Conservation (phyloP, 2,797 vertebrate genomes). For the Hylomyscus alleni region DNA sequence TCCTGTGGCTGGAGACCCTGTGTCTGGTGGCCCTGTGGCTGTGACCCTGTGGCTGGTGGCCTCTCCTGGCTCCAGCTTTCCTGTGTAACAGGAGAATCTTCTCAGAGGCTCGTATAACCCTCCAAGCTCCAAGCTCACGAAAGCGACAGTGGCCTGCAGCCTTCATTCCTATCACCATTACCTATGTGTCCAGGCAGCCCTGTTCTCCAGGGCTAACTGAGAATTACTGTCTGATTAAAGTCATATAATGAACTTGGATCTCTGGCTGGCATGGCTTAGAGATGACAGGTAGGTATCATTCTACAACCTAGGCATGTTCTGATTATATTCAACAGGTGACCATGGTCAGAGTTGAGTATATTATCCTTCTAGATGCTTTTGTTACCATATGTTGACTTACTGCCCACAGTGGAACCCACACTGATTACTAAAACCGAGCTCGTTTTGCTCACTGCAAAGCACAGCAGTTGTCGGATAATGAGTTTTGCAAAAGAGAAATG, state of each 20-base stretch:
- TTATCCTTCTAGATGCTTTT: background rate
- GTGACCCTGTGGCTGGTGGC: background rate
- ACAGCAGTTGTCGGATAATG: background rate
- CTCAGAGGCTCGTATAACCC: background rate
- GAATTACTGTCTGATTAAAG: background rate
- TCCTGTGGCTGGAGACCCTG: background rate
- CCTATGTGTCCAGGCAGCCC: background rate
- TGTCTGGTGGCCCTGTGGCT: background rate
- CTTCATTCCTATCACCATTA: background rate
- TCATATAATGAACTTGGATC: background rate
- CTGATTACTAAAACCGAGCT: background rate
- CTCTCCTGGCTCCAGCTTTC: background rate
- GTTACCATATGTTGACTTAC: background rate
- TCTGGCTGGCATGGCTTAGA: background rate
- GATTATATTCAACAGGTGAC: background rate
- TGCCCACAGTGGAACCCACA: background rate
- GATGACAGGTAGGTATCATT: background rate
- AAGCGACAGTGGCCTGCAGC: fast-evolving
- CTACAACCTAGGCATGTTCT: background rate
- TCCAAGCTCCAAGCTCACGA: background rate
- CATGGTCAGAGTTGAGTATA: background rate
- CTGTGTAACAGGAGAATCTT: background rate
- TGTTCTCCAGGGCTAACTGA: background rate
- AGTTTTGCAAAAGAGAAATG: background rate
- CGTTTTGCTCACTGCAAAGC: background rate